Conservation (phyloP, 2,888 invertebrate species). For the Aphodius granarius region DNA sequence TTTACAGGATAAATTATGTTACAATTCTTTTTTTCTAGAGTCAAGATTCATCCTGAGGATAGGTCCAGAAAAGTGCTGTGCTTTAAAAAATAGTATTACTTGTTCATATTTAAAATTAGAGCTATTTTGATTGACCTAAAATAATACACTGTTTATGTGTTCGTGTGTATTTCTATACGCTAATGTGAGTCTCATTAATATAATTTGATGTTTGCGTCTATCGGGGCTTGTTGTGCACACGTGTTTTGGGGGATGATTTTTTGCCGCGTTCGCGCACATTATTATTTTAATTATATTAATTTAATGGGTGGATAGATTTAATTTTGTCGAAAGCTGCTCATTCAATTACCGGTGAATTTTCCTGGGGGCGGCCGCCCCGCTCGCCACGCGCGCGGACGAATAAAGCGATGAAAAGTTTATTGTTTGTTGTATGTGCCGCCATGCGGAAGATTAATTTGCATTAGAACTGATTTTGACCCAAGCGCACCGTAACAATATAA, state of each 20-base stretch:
- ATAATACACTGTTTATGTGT: too few species aligned
- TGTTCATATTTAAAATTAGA: too few species aligned
- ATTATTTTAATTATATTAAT: constrained; percentile 17
- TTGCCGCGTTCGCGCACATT: neutral
- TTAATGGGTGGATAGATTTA: constrained; percentile 15
- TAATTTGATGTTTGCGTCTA: constrained; percentile 22
- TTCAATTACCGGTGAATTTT: constrained; percentile 17
- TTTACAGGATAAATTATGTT: too few species aligned
- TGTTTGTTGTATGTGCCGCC: constrained; percentile 11
- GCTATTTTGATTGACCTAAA: too few species aligned
- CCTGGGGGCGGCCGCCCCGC: too few species aligned
- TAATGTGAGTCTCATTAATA: constrained; percentile 23
- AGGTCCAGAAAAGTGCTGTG: too few species aligned
- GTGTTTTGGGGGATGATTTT: neutral
- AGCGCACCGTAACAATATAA: neutral
- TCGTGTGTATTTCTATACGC: constrained; percentile 11
- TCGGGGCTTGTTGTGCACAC: neutral
- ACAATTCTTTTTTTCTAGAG: too few species aligned
- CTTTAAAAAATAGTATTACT: too few species aligned
- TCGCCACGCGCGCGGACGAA: constrained; percentile 2
- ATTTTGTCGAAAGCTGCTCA: constrained; percentile 12
- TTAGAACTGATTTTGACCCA: neutral
- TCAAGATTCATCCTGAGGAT: too few species aligned
- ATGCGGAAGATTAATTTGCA: constrained; percentile 14
- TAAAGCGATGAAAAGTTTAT: constrained; percentile 13